phyloP scores from a whole-genome alignment of 2,113 vertebrate species.

The Tautogolabrus adspersus region DNA sequence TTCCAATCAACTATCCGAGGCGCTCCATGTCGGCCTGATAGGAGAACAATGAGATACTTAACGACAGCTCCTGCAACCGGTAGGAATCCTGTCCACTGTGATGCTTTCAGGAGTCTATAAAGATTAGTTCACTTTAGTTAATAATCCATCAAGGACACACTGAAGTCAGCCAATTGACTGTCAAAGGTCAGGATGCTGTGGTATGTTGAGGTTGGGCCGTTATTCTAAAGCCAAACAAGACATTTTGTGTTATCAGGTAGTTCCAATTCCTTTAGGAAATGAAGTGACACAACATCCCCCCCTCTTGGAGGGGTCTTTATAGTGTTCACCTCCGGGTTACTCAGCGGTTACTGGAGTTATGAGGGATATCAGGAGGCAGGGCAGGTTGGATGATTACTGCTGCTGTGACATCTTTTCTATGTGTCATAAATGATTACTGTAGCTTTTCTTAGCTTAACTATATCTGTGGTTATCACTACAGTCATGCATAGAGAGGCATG shows the following conservation, averaged over 20 bases:
- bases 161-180: conserved; percentile 28
- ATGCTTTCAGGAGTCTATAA: conserved; percentile 51
- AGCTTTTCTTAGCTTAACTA: not conserved
- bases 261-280: not conserved
- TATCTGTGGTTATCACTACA: not conserved
- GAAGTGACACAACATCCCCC: not conserved
- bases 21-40: not conserved
- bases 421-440: conserved; percentile 5
- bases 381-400: not conserved
- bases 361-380: conserved; percentile 25
- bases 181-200: conserved; percentile 39
- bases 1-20: not conserved
- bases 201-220: not conserved
- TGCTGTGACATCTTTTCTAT: not conserved
- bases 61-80: not conserved
- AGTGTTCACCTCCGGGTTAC: conserved; percentile 9
- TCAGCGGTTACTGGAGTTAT: conserved; percentile 27
- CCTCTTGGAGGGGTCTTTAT: not conserved
- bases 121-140: conserved; percentile 74
- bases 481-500: not conserved
- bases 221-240: not conserved
- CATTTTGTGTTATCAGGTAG: not conserved
- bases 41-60: not conserved
- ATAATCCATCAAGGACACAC: conserved; percentile 79
- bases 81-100: conserved; percentile 1